Conservation (phyloP, 2,113 vertebrate genomes). For the Galemys pyrenaicus region DNA sequence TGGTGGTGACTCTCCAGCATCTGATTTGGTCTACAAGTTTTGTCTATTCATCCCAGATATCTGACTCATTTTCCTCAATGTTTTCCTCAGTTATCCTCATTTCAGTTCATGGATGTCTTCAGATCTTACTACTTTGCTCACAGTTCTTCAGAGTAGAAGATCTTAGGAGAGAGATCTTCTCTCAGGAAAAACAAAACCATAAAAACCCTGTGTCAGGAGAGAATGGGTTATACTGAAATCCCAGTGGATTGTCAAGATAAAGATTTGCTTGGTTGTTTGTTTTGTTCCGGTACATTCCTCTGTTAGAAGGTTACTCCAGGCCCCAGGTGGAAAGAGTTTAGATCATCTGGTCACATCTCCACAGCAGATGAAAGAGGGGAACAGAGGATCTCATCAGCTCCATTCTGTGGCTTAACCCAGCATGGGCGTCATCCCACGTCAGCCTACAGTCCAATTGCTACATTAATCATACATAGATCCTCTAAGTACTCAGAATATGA, state of each 20-base stretch:
- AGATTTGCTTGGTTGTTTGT: not conserved
- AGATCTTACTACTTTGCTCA: not conserved
- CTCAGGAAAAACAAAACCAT: not conserved
- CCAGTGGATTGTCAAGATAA: not conserved
- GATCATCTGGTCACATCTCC: not conserved
- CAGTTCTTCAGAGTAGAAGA: conserved; percentile 1
- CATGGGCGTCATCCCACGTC: not conserved
- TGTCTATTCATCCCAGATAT: not conserved
- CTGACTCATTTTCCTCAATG: not conserved
- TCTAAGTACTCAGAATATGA: not conserved
- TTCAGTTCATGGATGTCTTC: not conserved
- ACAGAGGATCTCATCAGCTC: not conserved
- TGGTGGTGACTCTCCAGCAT: not conserved
- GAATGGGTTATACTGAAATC: conserved; percentile 1
- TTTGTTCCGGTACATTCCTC: not conserved
- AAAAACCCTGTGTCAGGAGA: not conserved
- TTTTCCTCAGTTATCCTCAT: not conserved
- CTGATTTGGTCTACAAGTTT: not conserved
- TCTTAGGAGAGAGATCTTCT: conserved; percentile 35
- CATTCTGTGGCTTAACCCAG: not conserved
- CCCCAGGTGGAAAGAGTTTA: not conserved
- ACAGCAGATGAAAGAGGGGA: not conserved
- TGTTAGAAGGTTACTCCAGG: not conserved
- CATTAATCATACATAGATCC: not conserved
- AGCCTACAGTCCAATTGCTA: not conserved